A percentile compares a stretch with the other conserved stretches of the same genome.
Evolutionary conservation across 2,797 vertebrate genomes (phyloP).

Genomic region (Lepilemur septentrionalis): DNA sequence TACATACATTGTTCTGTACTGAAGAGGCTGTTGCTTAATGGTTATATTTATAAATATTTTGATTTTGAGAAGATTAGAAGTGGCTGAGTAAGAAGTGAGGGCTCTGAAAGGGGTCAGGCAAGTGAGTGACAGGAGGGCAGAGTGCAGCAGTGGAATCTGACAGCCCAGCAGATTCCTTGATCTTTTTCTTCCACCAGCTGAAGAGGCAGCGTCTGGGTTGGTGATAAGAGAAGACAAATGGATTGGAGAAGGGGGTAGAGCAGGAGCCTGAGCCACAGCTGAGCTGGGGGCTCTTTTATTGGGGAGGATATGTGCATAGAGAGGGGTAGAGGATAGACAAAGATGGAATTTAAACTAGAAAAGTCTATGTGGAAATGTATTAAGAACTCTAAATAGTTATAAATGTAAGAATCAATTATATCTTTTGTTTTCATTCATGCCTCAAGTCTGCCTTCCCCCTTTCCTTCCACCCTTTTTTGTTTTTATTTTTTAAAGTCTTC

Average conservation of each 20-base stretch:
- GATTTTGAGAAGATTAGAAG: neutral
- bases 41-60: neutral
- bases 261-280: neutral
- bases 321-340: neutral
- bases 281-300: no score
- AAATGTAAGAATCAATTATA: neutral
- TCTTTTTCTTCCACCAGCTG: neutral
- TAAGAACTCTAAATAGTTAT: neutral
- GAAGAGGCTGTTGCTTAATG: neutral
- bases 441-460: neutral
- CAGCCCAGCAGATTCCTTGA: neutral
- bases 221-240: neutral
- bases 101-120: neutral
- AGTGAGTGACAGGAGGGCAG: neutral
- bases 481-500: neutral
- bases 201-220: neutral
- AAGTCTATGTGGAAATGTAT: neutral
- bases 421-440: neutral
- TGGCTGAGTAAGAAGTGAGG: neutral
- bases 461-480: neutral
- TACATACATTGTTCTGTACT: neutral
- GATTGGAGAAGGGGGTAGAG: neutral
- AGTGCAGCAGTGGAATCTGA: neutral
- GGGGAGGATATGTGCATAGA: neutral
- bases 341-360: neutral